These are phyloP conservation scores for Phyto melanocephala DNA, from an alignment of 2,888 invertebrate species.

Conservation along the genomic window DNA sequence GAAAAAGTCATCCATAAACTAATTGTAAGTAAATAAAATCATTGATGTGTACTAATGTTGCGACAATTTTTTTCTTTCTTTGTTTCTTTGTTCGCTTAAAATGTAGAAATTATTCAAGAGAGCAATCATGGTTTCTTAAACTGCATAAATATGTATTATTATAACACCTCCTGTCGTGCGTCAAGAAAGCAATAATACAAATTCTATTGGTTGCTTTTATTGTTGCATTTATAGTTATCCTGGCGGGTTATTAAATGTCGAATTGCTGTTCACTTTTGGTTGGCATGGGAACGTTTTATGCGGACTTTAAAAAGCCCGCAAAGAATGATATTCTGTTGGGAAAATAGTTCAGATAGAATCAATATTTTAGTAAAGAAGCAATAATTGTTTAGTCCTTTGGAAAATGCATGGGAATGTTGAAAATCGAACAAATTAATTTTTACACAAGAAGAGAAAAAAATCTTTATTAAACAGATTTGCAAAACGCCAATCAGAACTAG, in stretches of 20 bases:
- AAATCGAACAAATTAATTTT: not conserved
- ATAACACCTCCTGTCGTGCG: slow-evolving; percentile 52
- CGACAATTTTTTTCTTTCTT: slow-evolving; percentile 22
- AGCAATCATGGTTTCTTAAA: slow-evolving; percentile 50
- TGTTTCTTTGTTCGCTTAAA: not conserved
- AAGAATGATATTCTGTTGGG: slow-evolving; percentile 24
- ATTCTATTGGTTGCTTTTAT: slow-evolving; percentile 42
- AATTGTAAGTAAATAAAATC: slow-evolving; percentile 16
- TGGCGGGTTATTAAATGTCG: slow-evolving; percentile 15
- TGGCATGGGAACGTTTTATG: slow-evolving; percentile 18
- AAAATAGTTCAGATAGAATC: slow-evolving; percentile 33
- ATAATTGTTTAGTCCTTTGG: slow-evolving; percentile 44
- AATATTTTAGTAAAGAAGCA: not conserved
- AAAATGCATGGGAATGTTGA: slow-evolving; percentile 40
- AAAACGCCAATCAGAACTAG: no score
- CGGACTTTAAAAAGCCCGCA: not conserved
- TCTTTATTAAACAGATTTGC: no score
- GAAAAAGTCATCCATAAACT: slow-evolving; percentile 5
- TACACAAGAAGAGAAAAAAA: not conserved
- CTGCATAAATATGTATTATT: slow-evolving; percentile 35
- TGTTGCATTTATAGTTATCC: slow-evolving; percentile 51
- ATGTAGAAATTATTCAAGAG: slow-evolving; percentile 48
- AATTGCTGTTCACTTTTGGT: slow-evolving; percentile 38
- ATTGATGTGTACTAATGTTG: slow-evolving; percentile 32
- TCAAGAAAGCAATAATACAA: not conserved